phyloP scores from a whole-genome alignment of 2,888 invertebrate genomes.

The Tetramorium bicarinatum region DNA sequence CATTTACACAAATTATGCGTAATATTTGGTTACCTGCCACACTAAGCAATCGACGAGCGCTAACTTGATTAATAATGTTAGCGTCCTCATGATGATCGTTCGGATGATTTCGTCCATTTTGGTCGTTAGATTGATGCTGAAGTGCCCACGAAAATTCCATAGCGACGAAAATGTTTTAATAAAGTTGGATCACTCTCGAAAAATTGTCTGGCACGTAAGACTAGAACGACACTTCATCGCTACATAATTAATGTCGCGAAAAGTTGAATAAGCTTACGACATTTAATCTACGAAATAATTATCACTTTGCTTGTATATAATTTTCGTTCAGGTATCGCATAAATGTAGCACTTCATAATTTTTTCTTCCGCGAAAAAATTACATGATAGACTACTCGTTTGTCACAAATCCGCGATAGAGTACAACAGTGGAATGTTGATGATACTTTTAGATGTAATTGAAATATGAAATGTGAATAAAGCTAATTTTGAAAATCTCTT shows the following conservation, averaged over 20 bases:
- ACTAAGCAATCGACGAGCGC: conserved; percentile 77
- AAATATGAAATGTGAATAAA: background rate
- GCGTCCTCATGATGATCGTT: conserved; percentile 74
- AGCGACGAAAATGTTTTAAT: conserved; percentile 2
- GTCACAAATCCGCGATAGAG: background rate
- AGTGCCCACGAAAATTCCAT: conserved; percentile 82
- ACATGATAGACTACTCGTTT: background rate
- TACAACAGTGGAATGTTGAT: background rate
- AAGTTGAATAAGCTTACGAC: background rate
- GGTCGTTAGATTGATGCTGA: conserved; percentile 77
- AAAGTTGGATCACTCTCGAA: conserved; percentile 47
- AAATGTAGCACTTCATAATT: conserved; percentile 28
- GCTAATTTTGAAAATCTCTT: background rate
- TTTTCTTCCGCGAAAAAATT: background rate
- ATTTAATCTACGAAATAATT: conserved; percentile 1
- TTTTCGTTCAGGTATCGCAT: background rate
- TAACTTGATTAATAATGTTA: conserved; percentile 73
- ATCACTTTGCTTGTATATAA: background rate
- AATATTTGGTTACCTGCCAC: conserved; percentile 77
- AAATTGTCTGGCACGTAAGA: conserved; percentile 35
- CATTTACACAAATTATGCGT: background rate
- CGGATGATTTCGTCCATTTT: conserved; percentile 71
- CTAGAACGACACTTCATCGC: conserved; percentile 56
- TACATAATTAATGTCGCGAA: conserved; percentile 54
- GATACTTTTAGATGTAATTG: background rate